Conservation (phyloP, 1,140 invertebrate species). For the Meteorus sp. region DNA sequence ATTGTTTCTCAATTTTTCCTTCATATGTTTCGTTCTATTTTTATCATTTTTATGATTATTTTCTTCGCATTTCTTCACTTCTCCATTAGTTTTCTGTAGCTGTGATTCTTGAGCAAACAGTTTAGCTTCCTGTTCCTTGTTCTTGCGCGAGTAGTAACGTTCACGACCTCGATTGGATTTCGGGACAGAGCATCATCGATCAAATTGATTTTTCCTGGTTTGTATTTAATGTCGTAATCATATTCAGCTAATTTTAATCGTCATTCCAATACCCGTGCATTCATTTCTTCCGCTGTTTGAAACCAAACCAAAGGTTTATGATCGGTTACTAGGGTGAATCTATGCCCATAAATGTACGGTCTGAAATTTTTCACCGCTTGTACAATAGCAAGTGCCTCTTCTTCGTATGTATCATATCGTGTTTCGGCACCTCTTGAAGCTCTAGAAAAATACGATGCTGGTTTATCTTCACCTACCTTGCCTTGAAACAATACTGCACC, state of each 20-base stretch:
- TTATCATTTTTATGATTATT: no score
- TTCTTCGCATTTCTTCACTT: no score
- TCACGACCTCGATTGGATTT: not conserved
- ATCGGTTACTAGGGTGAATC: slow-evolving; percentile 1
- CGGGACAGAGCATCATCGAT: slow-evolving; percentile 11
- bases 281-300: not conserved
- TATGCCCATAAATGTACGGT: not conserved
- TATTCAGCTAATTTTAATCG: slow-evolving; percentile 1
- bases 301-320: slow-evolving; percentile 9
- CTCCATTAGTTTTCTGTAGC: no score
- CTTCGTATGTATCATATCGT: not conserved
- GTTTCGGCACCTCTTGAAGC: not conserved
- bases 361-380: not conserved
- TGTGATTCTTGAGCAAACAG: no score
- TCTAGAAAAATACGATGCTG: not conserved
- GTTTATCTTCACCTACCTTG: not conserved
- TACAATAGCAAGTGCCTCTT: slow-evolving; percentile 3
- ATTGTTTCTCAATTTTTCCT: no score
- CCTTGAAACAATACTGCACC: slow-evolving; percentile 1
- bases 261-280: not conserved
- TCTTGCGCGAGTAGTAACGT: no score
- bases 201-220: not conserved
- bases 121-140: no score
- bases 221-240: slow-evolving; percentile 4
- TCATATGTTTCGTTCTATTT: no score